Evolutionary conservation across 1,140 invertebrate species (phyloP).

Genomic region (Neodiprion lecontei): DNA sequence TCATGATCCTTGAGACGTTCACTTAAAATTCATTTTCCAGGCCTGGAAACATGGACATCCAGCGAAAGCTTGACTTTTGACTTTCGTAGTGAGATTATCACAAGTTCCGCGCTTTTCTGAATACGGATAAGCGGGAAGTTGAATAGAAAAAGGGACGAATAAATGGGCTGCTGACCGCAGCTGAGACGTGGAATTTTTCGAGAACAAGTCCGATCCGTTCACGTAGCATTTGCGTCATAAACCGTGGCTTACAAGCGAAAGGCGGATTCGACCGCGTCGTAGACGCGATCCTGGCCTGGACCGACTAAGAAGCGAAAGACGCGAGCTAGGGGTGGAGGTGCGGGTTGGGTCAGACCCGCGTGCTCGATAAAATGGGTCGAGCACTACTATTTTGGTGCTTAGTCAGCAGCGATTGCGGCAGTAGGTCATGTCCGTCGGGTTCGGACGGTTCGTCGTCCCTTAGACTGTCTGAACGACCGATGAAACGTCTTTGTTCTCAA

Average conservation of each 20-base stretch:
- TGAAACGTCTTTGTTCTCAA: no score
- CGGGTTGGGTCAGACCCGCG: slow-evolving; percentile 1
- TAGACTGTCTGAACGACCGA: no score
- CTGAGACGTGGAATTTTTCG: no score
- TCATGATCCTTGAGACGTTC: no score
- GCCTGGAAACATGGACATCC: neutral
- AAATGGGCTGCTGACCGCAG: no score
- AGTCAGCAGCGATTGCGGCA: neutral
- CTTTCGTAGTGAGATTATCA: neutral
- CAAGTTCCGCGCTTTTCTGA: no score
- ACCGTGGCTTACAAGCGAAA: slow-evolving; percentile 33
- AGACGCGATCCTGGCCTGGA: neutral
- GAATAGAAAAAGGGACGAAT: neutral
- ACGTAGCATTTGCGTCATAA: neutral
- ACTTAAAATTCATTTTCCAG: neutral
- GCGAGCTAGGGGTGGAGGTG: no score
- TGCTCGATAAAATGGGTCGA: slow-evolving; percentile 3
- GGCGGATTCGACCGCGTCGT: slow-evolving; percentile 25
- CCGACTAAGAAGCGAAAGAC: neutral
- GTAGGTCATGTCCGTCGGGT: neutral
- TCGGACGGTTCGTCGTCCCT: neutral
- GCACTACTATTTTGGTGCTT: neutral
- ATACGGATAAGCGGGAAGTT: neutral
- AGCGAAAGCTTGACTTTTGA: neutral
- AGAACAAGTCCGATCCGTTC: no score